These are phyloP conservation scores for Asobara japonica DNA, from an alignment of 1,140 invertebrate species.

Conservation along the genomic window DNA sequence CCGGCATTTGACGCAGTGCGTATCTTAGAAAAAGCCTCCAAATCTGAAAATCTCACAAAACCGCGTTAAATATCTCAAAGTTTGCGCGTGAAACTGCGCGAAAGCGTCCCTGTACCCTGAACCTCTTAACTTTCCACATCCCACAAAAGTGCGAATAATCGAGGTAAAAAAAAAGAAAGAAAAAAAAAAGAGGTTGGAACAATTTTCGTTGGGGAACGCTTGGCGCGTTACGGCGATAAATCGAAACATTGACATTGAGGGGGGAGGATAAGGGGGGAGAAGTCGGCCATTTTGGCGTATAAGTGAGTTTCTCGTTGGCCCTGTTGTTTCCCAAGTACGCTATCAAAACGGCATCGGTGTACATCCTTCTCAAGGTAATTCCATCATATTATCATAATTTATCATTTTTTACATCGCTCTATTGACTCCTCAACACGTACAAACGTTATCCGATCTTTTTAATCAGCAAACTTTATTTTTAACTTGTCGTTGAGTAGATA, in stretches of 20 bases:
- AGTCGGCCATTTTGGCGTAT: constrained; percentile 62
- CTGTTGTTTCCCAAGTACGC: constrained; percentile 42
- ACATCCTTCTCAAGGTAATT: constrained; percentile 59
- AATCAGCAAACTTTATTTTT: background rate
- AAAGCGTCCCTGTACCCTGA: too few species aligned
- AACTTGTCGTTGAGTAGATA: background rate
- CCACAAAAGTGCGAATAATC: background rate
- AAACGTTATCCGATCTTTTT: background rate
- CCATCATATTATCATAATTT: background rate
- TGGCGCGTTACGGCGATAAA: background rate
- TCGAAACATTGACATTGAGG: constrained; percentile 55
- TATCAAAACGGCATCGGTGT: constrained; percentile 48
- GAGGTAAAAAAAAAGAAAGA: background rate
- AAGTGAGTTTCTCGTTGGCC: constrained; percentile 46
- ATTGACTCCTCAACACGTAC: background rate
- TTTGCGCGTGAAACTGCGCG: too few species aligned
- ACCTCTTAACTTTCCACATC: too few species aligned
- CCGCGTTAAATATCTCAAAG: too few species aligned
- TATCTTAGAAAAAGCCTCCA: background rate
- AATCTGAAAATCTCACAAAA: too few species aligned
- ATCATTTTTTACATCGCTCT: background rate
- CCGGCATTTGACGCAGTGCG: constrained; percentile 58
- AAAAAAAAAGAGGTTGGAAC: constrained; percentile 12
- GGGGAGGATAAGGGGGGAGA: background rate
- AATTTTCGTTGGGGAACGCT: constrained; percentile 19